A percentile compares a stretch with the other conserved stretches of the same genome.
phyloP scores from a whole-genome alignment of 2,797 vertebrate species.

The Acanthurus lineatus region DNA sequence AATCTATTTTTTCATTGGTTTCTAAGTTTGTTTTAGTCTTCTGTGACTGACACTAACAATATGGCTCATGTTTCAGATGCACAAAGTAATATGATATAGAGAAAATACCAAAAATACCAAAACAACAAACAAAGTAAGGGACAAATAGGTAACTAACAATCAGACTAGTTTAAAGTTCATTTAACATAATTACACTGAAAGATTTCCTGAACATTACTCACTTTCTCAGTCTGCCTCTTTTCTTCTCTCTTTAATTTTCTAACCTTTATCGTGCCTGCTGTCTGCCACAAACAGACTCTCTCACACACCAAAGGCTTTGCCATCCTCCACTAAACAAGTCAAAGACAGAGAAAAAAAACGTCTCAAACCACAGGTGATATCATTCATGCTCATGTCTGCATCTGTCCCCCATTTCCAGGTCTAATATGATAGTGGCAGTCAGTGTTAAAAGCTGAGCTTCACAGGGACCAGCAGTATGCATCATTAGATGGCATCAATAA shows the following conservation, averaged over 20 bases:
- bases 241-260: neutral
- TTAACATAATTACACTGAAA: neutral
- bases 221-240: neutral
- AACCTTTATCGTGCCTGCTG: neutral
- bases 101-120: too few relatives aligned
- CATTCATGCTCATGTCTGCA: constrained; percentile 37
- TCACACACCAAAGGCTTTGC: neutral
- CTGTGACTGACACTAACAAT: neutral
- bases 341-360: constrained; percentile 11
- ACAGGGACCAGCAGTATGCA: constrained; percentile 15
- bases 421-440: constrained; percentile 19
- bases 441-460: constrained; percentile 18
- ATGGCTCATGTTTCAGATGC: neutral
- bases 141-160: too few relatives aligned
- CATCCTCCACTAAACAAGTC: constrained; percentile 7
- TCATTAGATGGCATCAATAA: constrained; percentile 38
- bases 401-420: constrained; percentile 46
- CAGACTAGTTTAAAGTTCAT: neutral
- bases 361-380: constrained; percentile 47
- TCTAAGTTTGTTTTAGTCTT: neutral
- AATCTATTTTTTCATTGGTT: neutral
- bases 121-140: too few relatives aligned
- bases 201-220: neutral
- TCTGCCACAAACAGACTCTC: constrained; percentile 2
- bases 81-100: too few relatives aligned